Evolutionary conservation across 1,140 invertebrate genomes (phyloP).

Genomic region (Harpegnathos saltator): DNA sequence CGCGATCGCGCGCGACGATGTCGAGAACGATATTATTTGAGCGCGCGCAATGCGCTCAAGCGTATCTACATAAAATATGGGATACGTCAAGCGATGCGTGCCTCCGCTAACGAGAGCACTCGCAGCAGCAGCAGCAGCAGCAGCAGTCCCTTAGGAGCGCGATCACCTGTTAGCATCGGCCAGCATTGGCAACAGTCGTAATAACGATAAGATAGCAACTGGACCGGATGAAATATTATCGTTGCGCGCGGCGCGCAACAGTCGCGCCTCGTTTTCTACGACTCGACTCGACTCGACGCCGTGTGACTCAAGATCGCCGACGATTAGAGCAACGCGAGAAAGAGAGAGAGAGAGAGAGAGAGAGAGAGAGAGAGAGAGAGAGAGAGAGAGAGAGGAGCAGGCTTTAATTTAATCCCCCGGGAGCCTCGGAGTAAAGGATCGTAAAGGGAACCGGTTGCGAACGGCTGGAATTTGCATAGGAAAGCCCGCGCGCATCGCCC

Average conservation of each 20-base stretch:
- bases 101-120: slow-evolving; percentile 36
- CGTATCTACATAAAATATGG: slow-evolving; percentile 13
- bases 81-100: not conserved
- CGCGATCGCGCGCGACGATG: too few relatives aligned
- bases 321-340: slow-evolving; percentile 69
- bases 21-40: not conserved
- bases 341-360: too few relatives aligned
- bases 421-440: slow-evolving; percentile 45
- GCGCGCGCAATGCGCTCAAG: not conserved
- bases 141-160: not conserved
- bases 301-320: slow-evolving; percentile 57
- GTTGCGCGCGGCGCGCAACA: not conserved
- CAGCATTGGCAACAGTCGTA: slow-evolving; percentile 38
- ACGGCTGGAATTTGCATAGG: slow-evolving; percentile 59
- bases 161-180: slow-evolving; percentile 43
- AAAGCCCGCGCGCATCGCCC: slow-evolving; percentile 7
- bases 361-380: too few relatives aligned
- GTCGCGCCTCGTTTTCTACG: slow-evolving; percentile 37
- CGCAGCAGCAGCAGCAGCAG: not conserved
- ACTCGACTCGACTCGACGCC: not conserved
- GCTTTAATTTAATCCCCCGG: slow-evolving; percentile 73
- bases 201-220: slow-evolving; percentile 46
- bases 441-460: slow-evolving; percentile 75
- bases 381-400: too few relatives aligned
- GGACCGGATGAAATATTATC: slow-evolving; percentile 54